A percentile compares a stretch with the other conserved stretches of the same genome.
Conservation (phyloP, 2,113 vertebrate species). For the Nestor notabilis region DNA sequence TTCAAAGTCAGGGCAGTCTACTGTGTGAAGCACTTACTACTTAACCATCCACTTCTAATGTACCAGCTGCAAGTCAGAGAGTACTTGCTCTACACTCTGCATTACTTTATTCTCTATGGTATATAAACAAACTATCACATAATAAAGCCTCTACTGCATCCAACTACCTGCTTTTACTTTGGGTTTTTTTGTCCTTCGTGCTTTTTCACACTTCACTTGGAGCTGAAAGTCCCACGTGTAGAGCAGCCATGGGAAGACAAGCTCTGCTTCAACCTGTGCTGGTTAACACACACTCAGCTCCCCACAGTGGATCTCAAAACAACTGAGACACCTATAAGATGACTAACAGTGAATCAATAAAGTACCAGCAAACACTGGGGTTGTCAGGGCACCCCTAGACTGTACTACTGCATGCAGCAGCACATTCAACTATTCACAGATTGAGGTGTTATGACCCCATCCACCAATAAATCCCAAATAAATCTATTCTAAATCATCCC, state of each 20-base stretch:
- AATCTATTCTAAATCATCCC: background rate
- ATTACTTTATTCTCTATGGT: background rate
- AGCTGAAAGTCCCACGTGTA: background rate
- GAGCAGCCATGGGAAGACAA: background rate
- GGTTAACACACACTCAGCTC: background rate
- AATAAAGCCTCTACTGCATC: slow-evolving; percentile 1
- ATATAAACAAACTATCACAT: background rate
- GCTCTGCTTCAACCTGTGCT: too few relatives aligned
- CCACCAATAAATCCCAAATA: background rate
- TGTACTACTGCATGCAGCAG: background rate
- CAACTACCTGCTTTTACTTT: background rate
- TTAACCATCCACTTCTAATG: background rate
- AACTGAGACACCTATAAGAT: background rate
- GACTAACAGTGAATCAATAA: background rate
- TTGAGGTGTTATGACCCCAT: background rate
- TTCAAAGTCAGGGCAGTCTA: background rate
- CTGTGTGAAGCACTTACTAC: background rate
- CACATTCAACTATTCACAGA: background rate
- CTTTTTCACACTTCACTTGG: background rate
- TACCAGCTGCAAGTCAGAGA: background rate
- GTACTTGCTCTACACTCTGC: background rate
- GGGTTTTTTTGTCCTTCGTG: background rate
- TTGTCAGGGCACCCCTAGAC: background rate
- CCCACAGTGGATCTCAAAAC: background rate
- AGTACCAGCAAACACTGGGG: background rate